These are phyloP conservation scores for Seriola quinqueradiata DNA, from an alignment of 2,113 vertebrate genomes.

Conservation along the genomic window DNA sequence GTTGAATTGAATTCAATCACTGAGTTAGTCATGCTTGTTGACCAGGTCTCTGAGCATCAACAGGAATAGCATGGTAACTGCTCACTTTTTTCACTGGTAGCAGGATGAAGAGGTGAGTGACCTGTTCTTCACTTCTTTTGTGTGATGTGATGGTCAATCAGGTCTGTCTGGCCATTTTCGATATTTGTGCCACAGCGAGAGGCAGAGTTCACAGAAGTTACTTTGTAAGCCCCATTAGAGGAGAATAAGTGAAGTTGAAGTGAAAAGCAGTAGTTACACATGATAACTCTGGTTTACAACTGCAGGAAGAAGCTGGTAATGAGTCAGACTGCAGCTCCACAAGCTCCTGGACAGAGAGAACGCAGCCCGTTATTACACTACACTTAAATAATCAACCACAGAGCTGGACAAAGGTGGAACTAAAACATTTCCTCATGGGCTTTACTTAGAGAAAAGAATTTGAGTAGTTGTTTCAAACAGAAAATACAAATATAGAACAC, in stretches of 20 bases:
- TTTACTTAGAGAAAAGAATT: no score
- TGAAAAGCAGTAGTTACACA: neutral
- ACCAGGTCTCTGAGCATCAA: neutral
- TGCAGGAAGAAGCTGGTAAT: neutral
- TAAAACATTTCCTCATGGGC: no score
- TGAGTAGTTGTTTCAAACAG: no score
- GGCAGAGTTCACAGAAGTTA: neutral
- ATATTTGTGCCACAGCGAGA: neutral
- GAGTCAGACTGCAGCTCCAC: neutral
- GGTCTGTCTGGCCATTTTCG: neutral
- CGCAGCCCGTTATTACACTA: neutral
- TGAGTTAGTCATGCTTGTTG: neutral
- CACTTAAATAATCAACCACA: neutral
- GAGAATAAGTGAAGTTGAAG: neutral
- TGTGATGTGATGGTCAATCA: constrained; percentile 14
- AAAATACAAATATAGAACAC: no score
- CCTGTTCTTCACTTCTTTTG: constrained; percentile 5
- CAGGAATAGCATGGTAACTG: neutral
- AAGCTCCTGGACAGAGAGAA: neutral
- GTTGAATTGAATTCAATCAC: neutral
- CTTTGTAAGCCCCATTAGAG: neutral
- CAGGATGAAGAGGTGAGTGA: neutral
- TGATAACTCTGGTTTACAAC: neutral
- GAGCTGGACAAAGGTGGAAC: no score
- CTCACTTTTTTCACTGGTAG: neutral